Conservation (phyloP, 2,113 vertebrate genomes). For the Passer domesticus region DNA sequence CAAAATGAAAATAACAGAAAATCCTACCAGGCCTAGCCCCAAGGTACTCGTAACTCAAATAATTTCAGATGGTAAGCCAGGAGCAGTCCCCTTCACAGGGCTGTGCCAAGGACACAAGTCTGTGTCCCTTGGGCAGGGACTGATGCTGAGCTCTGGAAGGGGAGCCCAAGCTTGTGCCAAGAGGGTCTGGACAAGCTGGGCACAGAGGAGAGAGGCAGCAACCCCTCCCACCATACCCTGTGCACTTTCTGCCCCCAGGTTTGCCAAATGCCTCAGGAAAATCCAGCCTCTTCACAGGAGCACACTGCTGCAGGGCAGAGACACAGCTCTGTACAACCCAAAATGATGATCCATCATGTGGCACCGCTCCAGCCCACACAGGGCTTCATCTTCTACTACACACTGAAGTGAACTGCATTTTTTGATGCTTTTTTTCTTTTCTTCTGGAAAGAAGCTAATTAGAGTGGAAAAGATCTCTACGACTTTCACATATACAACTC, state of each 20-base stretch:
- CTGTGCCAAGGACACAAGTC: not conserved
- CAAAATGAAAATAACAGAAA: not conserved
- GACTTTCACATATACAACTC: not conserved
- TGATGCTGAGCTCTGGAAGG: not conserved
- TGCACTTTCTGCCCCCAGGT: not conserved
- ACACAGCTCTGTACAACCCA: not conserved
- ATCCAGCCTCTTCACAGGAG: not conserved
- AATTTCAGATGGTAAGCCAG: not conserved
- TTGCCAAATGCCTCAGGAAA: not conserved
- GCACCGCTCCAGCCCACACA: conserved; percentile 22
- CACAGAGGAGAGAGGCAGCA: not conserved
- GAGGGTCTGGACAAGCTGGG: not conserved
- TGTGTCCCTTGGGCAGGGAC: not conserved
- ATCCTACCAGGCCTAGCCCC: not conserved
- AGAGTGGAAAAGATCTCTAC: not conserved
- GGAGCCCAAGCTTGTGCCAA: not conserved
- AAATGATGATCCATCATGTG: not conserved
- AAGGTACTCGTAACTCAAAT: rapidly evolving
- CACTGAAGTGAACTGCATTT: not conserved
- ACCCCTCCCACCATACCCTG: rapidly evolving
- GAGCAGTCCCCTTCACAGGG: not conserved
- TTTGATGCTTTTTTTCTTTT: not conserved
- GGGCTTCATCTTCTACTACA: conserved; percentile 12
- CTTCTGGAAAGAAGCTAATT: conserved; percentile 35
- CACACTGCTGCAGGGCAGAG: not conserved